Evolutionary conservation across 2,888 invertebrate species (phyloP).

Genomic region (Cantharis rustica): DNA sequence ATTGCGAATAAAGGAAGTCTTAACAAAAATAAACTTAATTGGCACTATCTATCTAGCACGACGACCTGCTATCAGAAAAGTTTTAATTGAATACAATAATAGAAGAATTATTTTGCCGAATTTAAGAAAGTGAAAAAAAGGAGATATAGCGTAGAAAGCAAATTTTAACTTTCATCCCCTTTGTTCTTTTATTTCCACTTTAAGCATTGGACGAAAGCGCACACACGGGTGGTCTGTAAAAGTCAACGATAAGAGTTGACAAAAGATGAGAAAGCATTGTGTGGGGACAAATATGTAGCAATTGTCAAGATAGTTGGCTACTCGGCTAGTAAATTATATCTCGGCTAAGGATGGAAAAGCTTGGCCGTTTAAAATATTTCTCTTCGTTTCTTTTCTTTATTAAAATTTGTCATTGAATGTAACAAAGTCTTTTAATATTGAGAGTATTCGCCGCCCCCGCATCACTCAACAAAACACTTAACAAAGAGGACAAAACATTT

Average conservation of each 20-base stretch:
- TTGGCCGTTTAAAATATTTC: conserved; percentile 12
- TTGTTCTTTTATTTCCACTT: conserved; percentile 21
- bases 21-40: background rate
- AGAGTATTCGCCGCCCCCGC: conserved; percentile 11
- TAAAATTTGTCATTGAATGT: background rate
- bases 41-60: background rate
- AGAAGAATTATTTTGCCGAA: conserved; percentile 13
- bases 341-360: conserved; percentile 8
- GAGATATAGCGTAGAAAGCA: conserved; percentile 21
- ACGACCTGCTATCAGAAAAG: conserved; percentile 19
- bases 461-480: conserved; percentile 27
- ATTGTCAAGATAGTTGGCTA: conserved; percentile 38
- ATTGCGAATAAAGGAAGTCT: no score
- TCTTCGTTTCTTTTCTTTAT: background rate
- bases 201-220: conserved; percentile 8
- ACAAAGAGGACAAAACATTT: conserved; percentile 34
- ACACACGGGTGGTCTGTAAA: conserved; percentile 39
- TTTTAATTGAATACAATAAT: conserved; percentile 25
- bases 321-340: conserved; percentile 38
- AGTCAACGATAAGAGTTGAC: conserved; percentile 37
- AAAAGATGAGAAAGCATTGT: conserved; percentile 38
- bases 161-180: conserved; percentile 20
- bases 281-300: conserved; percentile 42
- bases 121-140: conserved; percentile 8
- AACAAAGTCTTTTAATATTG: background rate